Percentiles rank a stretch among this genome's conserved stretches.
Evolutionary conservation across 2,888 invertebrate genomes (phyloP).

Genomic region (Drosophila emarginata): DNA sequence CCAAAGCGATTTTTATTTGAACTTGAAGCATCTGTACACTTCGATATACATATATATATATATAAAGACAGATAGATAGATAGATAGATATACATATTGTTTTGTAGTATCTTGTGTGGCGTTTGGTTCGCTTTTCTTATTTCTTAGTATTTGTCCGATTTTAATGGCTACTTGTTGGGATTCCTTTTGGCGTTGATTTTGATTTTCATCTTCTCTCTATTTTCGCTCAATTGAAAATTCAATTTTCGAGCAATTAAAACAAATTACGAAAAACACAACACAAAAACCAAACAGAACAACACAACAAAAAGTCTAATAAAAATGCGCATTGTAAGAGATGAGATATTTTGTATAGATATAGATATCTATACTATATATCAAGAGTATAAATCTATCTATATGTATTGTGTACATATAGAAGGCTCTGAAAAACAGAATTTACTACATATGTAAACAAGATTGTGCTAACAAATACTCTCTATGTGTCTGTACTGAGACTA

Average conservation of each 20-base stretch:
- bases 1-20: slow-evolving; percentile 72
- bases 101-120: not conserved
- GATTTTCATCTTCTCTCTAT: not conserved
- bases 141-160: slow-evolving; percentile 28
- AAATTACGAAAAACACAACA: slow-evolving; percentile 60
- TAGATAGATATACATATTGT: slow-evolving; percentile 21
- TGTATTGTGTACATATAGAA: not conserved
- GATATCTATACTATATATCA: not conserved
- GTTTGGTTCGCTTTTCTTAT: not conserved
- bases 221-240: slow-evolving; percentile 59
- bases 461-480: slow-evolving; percentile 14
- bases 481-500: not conserved
- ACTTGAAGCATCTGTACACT: slow-evolving; percentile 55
- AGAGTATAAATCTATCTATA: not conserved
- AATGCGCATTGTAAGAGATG: slow-evolving; percentile 27
- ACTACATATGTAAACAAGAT: slow-evolving; percentile 8
- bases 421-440: slow-evolving; percentile 1
- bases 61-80: slow-evolving; percentile 9
- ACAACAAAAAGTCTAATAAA: slow-evolving; percentile 22
- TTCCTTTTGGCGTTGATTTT: slow-evolving; percentile 7
- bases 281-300: not conserved
- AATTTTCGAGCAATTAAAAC: slow-evolving; percentile 69
- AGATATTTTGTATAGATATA: slow-evolving; percentile 17
- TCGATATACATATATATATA: slow-evolving; percentile 19
- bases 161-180: slow-evolving; percentile 44